phyloP scores from a whole-genome alignment of 2,113 vertebrate species.

The Sinosuthora webbiana region DNA sequence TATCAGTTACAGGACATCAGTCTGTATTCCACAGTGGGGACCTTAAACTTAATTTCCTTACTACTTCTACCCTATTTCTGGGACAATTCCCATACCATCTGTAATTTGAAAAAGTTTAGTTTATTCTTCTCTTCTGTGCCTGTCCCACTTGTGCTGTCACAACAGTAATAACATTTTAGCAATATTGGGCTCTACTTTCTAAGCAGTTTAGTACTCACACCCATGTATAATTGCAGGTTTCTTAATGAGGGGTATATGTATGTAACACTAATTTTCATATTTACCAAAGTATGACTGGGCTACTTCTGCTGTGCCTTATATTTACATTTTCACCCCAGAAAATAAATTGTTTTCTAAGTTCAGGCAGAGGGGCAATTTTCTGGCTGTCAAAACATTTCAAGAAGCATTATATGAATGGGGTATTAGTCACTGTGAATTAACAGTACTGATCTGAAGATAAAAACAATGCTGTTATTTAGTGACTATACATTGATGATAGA shows the following conservation, averaged over 20 bases:
- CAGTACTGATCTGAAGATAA: background rate
- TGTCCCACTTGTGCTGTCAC: accelerated
- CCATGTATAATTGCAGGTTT: background rate
- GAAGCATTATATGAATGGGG: background rate
- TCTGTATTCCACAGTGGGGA: accelerated
- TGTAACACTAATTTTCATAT: background rate
- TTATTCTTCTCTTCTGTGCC: background rate
- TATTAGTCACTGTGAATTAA: background rate
- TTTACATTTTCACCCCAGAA: slow-evolving; percentile 3
- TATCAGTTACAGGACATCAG: background rate
- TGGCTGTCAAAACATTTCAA: slow-evolving; percentile 1
- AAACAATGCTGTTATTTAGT: background rate
- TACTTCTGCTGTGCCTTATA: background rate
- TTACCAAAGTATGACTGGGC: background rate
- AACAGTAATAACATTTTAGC: background rate
- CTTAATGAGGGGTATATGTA: background rate
- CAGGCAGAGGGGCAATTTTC: background rate
- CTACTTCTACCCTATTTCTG: background rate
- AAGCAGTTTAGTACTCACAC: background rate
- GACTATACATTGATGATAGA: background rate
- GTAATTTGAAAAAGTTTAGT: background rate
- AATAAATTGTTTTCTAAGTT: background rate
- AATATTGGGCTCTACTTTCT: background rate
- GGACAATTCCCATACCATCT: background rate
- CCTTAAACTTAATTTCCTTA: background rate